A percentile compares a stretch with the other conserved stretches of the same genome.
Evolutionary conservation across 1,140 invertebrate species (phyloP).

Genomic region (Phthorimaea operculella): DNA sequence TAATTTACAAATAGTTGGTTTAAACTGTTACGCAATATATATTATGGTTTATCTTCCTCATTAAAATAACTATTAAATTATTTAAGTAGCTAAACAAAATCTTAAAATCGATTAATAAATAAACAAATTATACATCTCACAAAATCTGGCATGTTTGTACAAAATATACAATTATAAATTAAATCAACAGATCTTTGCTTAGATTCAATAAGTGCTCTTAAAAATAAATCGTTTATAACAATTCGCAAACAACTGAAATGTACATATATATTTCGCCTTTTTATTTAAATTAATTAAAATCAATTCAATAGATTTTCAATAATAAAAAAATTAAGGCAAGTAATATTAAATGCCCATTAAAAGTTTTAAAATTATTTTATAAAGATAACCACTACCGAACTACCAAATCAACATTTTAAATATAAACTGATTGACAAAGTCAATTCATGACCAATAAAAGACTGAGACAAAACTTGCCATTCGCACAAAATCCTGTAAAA

Average conservation of each 20-base stretch:
- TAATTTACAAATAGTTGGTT: too few relatives aligned
- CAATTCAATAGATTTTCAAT: neutral
- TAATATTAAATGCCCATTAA: neutral
- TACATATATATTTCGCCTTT: too few relatives aligned
- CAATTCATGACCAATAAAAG: too few relatives aligned
- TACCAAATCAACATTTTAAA: too few relatives aligned
- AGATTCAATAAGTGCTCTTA: slow-evolving; percentile 22
- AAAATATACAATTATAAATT: slow-evolving; percentile 8
- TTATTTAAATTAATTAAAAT: slow-evolving; percentile 18
- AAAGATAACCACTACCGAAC: too few relatives aligned
- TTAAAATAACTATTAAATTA: too few relatives aligned
- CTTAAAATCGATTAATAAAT: slow-evolving; percentile 12
- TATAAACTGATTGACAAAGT: too few relatives aligned
- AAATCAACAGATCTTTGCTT: slow-evolving; percentile 28
- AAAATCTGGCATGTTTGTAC: slow-evolving; percentile 20
- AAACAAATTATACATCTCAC: neutral
- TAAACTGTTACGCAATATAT: too few relatives aligned
- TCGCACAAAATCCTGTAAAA: too few relatives aligned
- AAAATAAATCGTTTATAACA: neutral
- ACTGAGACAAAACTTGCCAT: too few relatives aligned
- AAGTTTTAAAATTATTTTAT: neutral
- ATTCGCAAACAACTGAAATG: too few relatives aligned
- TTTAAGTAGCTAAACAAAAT: neutral
- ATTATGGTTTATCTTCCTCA: too few relatives aligned
- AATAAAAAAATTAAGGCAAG: neutral